phyloP scores from a whole-genome alignment of 2,888 invertebrate species.

The Lumbricus terrestris region DNA sequence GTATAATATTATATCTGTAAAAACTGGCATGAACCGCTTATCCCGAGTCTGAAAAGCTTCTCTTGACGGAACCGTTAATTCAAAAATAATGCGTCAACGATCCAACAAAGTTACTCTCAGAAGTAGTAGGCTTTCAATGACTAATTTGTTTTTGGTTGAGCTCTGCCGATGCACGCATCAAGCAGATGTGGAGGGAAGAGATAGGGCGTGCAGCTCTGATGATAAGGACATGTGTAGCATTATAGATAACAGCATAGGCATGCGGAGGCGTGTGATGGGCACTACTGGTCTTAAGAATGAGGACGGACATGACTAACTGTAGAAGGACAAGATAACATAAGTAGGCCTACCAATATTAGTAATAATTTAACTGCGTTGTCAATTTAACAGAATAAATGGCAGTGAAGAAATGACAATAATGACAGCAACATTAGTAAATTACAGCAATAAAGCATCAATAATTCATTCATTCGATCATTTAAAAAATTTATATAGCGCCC shows the following conservation, averaged over 20 bases:
- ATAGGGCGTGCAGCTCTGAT: neutral
- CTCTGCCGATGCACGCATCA: neutral
- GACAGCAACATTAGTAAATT: no score
- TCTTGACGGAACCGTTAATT: neutral
- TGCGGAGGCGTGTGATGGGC: neutral
- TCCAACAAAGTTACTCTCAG: neutral
- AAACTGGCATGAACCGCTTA: neutral
- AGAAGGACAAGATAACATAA: neutral
- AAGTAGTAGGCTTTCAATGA: no score
- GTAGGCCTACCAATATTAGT: neutral
- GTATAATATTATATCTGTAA: no score
- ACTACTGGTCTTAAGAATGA: neutral
- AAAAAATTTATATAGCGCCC: no score
- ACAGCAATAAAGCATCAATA: no score
- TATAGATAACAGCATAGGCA: no score
- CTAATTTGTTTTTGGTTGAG: neutral
- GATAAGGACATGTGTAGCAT: neutral
- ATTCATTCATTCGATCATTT: no score
- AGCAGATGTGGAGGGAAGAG: neutral
- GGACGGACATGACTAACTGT: neutral
- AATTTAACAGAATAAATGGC: no score
- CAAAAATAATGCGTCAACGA: neutral
- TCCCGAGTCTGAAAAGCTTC: neutral
- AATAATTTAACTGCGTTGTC: neutral
- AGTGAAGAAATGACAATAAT: no score